Base-by-base conservation (phyloP, 2,888 invertebrate genomes). In the Hedya salicella region DNA sequence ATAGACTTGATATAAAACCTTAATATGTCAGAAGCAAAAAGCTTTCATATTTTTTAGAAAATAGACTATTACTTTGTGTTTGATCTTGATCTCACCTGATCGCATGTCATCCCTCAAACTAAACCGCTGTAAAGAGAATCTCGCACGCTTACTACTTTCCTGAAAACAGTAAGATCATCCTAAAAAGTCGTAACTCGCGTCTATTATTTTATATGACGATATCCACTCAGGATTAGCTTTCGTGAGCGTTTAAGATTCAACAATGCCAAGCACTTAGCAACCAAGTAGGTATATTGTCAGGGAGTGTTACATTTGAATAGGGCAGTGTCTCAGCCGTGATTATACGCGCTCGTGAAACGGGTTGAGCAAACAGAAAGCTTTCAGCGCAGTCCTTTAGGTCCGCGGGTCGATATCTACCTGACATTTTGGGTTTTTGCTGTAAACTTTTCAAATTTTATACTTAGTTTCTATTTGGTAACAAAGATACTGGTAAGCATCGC, bases 341-440 rank as follows among this genome's bases (percentile, higher is more conserved):
- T 80, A 80, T 81, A 75, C 78, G 74, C 71, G 73, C 73, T 74
- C n/a, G 73, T 68, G 75, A 78, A 76, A 75, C 75, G 78, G 73
- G 76, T 78, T 80, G 77, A 76, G 77, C 80, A 84, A 82, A 85
- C 80, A 80, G 75, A 75, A 79, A 75, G 82, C 81, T 81, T 83
- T 83, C 78, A 82, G 75, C 76, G 71, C 72, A 70, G 70, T 69
- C 70, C 73, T 74, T 71, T 67, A 59, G 46, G 50, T 49, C 49
- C 65, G 66, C 56, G 56, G 64, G 50, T 67, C 57, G 64, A 68
- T 67, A 64, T 60, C 21, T 19, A 59, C 62, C 64, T 65, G 68
- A 57, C 65, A 40, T 52, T 62, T 57, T 39, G 44, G 62, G 54
- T 44, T 42, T 62, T 60, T 62, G 21, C 57, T 40, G 21, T 16